A percentile compares a stretch with the other conserved stretches of the same genome.
Conservation (phyloP, 2,113 vertebrate genomes). For the Gymnarchus niloticus region DNA sequence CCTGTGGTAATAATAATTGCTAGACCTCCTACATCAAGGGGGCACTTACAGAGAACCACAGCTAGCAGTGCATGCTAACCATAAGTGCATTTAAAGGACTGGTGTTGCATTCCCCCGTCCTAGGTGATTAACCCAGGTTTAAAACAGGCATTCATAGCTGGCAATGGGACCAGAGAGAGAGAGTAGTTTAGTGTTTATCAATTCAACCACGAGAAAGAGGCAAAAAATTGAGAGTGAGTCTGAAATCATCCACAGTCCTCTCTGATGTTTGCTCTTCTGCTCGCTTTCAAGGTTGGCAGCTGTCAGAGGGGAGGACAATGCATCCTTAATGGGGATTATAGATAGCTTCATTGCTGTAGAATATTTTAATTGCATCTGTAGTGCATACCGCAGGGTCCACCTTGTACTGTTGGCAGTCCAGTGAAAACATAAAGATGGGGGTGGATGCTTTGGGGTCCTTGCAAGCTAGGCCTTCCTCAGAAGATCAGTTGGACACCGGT, state of each 20-base stretch:
- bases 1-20: conserved; percentile 54
- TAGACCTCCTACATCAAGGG: conserved; percentile 46
- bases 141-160: not conserved
- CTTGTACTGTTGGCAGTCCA: too few species aligned
- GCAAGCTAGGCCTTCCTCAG: not conserved
- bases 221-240: not conserved
- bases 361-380: not conserved
- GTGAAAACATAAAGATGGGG: too few species aligned
- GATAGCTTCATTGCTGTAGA: not conserved
- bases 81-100: not conserved
- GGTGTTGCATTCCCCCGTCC: not conserved
- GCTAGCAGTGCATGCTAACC: not conserved
- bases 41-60: conserved; percentile 5
- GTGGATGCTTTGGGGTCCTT: too few species aligned
- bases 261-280: not conserved
- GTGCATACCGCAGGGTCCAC: too few species aligned
- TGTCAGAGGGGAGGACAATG: not conserved
- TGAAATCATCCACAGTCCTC: not conserved
- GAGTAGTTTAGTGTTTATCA: too few species aligned
- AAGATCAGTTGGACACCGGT: not conserved
- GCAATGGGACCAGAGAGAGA: not conserved
- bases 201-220: not conserved
- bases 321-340: not conserved
- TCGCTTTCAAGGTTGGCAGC: not conserved
- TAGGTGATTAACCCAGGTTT: not conserved